Base-by-base conservation (phyloP, 2,797 vertebrate species). In the Gambusia yucatana region DNA sequence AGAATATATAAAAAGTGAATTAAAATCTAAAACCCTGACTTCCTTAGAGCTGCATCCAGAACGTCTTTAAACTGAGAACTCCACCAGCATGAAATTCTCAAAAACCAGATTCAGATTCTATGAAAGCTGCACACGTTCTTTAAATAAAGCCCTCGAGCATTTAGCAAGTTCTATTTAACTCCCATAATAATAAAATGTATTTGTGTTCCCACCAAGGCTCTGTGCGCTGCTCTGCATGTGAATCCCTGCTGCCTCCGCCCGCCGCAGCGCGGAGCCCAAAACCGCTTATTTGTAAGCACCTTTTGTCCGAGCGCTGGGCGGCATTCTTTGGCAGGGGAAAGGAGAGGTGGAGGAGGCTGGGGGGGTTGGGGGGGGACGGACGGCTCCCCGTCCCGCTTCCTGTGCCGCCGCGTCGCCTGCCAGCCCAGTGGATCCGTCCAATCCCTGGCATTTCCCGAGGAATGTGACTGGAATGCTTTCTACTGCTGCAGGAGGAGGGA, bases 241-340 rank as follows among this genome's bases (percentile, higher is more conserved):
- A 72, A 72, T 79, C 72, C 61, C 30, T 30, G 41, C 36, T 41
- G 63, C 20, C 63, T 67, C 36, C 10, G 63, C 69, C 76, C 75
- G 83, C 76, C 82, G 22, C 84, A 71, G n/a, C 46, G 30, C 16
- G 46, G 79, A 82, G 81, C 75, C 78, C 82, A 82, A 88, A 88
- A 79, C 77, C 47, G 88, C 69, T 76, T 9, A 81, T 82, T 83
- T 84, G 75, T 77, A 77, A 84, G 84, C 76, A 46, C 75, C 81
- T 81, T 82, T 84, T 83, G 73, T 82, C 81, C 80, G 75, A 48
- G 79, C 77, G 39, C 84, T 79, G 86, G 82, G 85, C 30, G 75
- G 82, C 89, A 82, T 92, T 95, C 92, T 95, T 95, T 96, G 94
- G 93, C 91, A 89, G 85, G 57, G 48, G 69, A 84, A 72, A 55